Evolutionary conservation across 2,797 vertebrate species (phyloP), one percentile per base, ranked within the genome.

Genomic region (Amblyopsis hoosieri): DNA sequence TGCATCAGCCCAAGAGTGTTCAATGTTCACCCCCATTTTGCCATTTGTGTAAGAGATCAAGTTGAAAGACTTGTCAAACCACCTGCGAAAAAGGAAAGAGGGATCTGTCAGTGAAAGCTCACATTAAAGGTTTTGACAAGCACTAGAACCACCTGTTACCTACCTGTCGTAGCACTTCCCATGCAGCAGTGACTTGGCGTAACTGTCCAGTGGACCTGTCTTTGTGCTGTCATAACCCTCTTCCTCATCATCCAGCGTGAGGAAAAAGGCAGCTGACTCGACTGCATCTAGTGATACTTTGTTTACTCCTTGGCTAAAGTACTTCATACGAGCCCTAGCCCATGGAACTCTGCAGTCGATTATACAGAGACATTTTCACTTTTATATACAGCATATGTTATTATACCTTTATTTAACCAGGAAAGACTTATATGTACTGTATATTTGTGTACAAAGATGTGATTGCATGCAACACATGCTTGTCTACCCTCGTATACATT

Each of bases 21-120:
- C 97, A 0, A 92, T 85, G 64, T 97, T 98, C 73, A 95, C 80
- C 3, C 97, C 97, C 82, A 97, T 68, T 76, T 94, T 94, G 29
- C 95, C 97, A 1, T 98, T 99, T 67, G 90, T 91, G 82, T 92
- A 99, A 45, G 94, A 93, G 12, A 98, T 85, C 80, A 99, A 80
- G 3, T 83, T 95, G 88, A 99, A 95, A 49, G 97, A 99, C 69
- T 99, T 99, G 89, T 99, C 97, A 37, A 98, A 99, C 97, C 97
- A 98, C 86, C 96, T 98, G 67, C 37, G 13, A 66, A 42, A 71
- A 29, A 49, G 45, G 0, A 12, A n/a, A 75, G 3, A 31, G 7
- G 70, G 1, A 2, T 33, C 53, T 64, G 45, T 55, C 1, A 50
- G 12, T 49, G 1, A 69, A 60, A 23, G 33, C 52, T 29, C 50